phyloP scores from a whole-genome alignment of 53 echinoderm and acorn worm genomes.

The Temnopleurus reevesii region DNA sequence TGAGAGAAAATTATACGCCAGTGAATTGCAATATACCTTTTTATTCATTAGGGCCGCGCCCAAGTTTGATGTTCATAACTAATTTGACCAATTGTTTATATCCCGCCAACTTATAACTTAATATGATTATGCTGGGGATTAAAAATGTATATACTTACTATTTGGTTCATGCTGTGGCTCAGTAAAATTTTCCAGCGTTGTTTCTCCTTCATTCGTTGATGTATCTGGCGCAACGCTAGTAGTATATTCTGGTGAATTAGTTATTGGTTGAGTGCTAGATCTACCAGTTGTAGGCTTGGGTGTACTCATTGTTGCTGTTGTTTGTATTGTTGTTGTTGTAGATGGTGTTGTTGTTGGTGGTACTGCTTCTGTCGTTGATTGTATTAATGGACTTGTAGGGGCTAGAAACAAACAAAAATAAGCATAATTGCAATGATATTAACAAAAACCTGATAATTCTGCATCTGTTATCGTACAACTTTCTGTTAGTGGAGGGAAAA shows the following conservation, averaged over 20 bases:
- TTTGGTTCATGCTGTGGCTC: background rate
- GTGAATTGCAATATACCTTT: too few species aligned
- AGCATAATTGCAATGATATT: background rate
- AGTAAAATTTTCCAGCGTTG: background rate
- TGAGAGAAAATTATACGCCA: too few species aligned
- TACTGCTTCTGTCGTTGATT: background rate
- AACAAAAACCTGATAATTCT: too few species aligned
- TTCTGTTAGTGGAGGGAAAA: too few species aligned
- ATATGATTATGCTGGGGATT: too few species aligned
- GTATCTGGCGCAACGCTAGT: too few species aligned
- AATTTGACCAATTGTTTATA: too few species aligned
- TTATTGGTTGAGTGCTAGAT: background rate
- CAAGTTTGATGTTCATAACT: too few species aligned
- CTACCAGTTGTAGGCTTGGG: background rate
- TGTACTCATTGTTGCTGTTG: background rate
- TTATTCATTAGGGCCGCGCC: too few species aligned
- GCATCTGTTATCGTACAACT: too few species aligned
- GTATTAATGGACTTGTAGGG: background rate
- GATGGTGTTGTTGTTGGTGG: background rate
- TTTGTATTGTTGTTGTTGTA: too few species aligned
- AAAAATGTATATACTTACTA: background rate
- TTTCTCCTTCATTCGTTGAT: background rate
- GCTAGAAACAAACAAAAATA: background rate
- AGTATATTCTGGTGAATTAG: background rate
- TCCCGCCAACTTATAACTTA: too few species aligned